These are phyloP conservation scores for Plutomurus gul DNA, from an alignment of 1,140 invertebrate species.

Conservation along the genomic window DNA sequence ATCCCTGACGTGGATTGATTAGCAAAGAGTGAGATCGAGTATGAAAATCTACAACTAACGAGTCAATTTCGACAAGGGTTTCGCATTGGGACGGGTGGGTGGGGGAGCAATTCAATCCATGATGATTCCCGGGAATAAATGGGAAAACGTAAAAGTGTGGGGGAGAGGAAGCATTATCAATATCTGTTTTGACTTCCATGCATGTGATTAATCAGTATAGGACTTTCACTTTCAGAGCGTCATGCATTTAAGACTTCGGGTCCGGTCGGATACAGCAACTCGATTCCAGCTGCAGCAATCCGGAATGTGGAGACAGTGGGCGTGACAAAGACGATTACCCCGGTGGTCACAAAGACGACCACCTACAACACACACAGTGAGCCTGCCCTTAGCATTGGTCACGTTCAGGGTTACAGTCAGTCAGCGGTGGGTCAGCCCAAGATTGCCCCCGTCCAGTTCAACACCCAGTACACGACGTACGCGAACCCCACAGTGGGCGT, in stretches of 20 bases:
- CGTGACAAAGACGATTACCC: conserved; percentile 54
- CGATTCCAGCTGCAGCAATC: conserved; percentile 52
- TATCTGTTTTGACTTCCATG: background rate
- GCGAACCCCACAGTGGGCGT: conserved; percentile 49
- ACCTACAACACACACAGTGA: conserved; percentile 49
- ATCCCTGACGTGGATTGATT: too few relatives aligned
- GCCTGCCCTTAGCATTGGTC: conserved; percentile 49
- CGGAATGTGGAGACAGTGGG: conserved; percentile 52
- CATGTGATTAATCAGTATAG: background rate
- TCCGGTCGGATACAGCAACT: conserved; percentile 38
- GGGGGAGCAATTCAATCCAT: too few relatives aligned
- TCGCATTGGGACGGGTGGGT: too few relatives aligned
- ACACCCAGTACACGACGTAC: conserved; percentile 49
- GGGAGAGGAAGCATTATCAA: background rate
- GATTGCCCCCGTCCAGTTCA: conserved; percentile 50
- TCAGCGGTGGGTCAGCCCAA: conserved; percentile 39
- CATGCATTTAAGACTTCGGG: background rate
- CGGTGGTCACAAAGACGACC: conserved; percentile 52
- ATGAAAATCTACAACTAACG: too few relatives aligned
- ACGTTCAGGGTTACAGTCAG: conserved; percentile 53
- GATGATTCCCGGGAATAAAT: too few relatives aligned
- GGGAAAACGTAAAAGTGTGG: background rate
- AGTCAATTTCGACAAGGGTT: too few relatives aligned
- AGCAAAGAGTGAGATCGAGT: too few relatives aligned
- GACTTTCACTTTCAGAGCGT: background rate